Conservation (phyloP, 2,113 vertebrate genomes). For the Petrocephalus zakoni region DNA sequence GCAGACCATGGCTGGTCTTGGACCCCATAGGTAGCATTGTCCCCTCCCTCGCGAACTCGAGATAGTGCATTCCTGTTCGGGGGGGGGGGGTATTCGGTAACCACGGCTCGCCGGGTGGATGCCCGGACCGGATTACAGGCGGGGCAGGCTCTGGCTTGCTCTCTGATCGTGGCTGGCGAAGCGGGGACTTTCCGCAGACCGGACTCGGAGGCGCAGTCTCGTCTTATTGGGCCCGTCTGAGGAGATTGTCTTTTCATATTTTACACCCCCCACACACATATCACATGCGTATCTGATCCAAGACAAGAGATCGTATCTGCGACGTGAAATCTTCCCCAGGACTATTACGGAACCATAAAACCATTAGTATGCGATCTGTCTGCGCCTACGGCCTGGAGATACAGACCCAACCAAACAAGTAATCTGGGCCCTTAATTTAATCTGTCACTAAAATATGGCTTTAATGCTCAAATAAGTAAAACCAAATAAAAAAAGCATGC, state of each 20-base stretch:
- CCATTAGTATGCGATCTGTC: background rate
- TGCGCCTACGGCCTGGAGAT: background rate
- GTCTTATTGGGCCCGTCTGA: background rate
- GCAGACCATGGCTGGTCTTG: background rate
- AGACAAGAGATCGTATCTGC: background rate
- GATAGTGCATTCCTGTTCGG: conserved; percentile 12
- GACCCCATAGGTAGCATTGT: background rate
- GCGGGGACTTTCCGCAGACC: background rate
- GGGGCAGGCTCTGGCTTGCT: conserved; percentile 7
- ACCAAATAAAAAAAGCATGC: background rate
- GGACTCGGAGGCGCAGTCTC: background rate
- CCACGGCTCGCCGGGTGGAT: conserved; percentile 25
- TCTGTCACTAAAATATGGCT: background rate
- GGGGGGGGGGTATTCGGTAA: conserved; percentile 15
- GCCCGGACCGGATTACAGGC: conserved; percentile 25
- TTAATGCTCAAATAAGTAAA: background rate
- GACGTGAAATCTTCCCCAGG: background rate
- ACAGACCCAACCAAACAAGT: background rate
- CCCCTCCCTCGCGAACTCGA: background rate
- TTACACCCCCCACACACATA: background rate
- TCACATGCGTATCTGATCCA: background rate
- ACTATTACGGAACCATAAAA: background rate
- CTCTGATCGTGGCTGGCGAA: conserved; percentile 6
- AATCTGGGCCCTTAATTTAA: background rate
- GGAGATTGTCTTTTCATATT: background rate